Evolutionary conservation across 2,113 vertebrate genomes (phyloP), one percentile per base, ranked within the genome.

Genomic region (Planiliza haematocheilus): DNA sequence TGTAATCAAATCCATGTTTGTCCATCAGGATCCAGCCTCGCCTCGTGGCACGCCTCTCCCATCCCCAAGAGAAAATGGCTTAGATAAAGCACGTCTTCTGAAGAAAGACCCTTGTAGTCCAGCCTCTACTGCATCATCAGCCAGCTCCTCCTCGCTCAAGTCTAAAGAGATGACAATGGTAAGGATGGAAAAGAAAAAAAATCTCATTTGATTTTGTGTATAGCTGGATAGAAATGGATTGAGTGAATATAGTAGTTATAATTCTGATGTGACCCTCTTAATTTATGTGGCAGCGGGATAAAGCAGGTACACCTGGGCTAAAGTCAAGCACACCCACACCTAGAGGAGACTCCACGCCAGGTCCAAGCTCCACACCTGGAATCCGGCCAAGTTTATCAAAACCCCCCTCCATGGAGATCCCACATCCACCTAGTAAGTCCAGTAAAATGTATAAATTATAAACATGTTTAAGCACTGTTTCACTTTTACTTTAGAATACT

Each of bases 281-380:
- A 30, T 70, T 1, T 68, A 7, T 34, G 90, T 93, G 86, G 83
- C 87, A 98, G 97, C 95, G 97, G 91, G 97, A 98, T 88, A 98
- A 98, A 92, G 95, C 96, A 79, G 96, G 96, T 73, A 97, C 96
- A 65, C 97, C 97, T 61, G 95, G 96, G 85, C 91, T 97, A 59
- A 98, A 98, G 94, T 96, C 97, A 63, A 97, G 94, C 91, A 98
- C 97, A 67, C 96, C 97, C 18, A 98, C 97, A 77, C 97, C 97
- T 57, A 92, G 97, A 90, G 95, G 95, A 16, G 97, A 98, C 83
- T 94, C 96, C 88, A 95, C 96, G 12, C 96, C 96, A 4, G 97
- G 96, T 83, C 96, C 96, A 24, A 98, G 96, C 59, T 94, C 96
- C 81, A 94, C 95, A 68, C 95, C 96, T 85, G 95, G 95, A 72